Conservation (phyloP, 2,797 vertebrate genomes). For the Crocidura indochinensis region DNA sequence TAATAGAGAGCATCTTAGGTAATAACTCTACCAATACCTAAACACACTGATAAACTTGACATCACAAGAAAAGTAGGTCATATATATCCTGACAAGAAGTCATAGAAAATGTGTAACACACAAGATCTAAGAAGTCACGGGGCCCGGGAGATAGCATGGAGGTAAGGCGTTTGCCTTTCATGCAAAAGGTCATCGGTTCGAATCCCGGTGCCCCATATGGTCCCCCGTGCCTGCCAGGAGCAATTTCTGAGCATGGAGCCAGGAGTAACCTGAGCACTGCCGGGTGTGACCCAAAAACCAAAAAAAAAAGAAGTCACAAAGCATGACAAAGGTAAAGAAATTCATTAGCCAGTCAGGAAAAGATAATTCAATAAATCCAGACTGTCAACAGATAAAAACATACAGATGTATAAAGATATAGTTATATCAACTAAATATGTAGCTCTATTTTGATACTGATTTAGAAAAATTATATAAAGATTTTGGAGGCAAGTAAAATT, state of each 20-base stretch:
- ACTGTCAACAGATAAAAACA: background rate
- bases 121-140: background rate
- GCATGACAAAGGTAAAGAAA: background rate
- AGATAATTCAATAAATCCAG: background rate
- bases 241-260: no score
- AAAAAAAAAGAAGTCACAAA: background rate
- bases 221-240: no score
- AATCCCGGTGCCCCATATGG: no score
- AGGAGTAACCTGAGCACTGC: no score
- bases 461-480: constrained; percentile 22
- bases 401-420: background rate
- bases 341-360: constrained; percentile 17
- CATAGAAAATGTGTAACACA: background rate
- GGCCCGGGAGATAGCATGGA: no score
- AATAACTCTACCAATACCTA: no score
- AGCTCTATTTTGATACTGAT: constrained; percentile 32
- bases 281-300: no score
- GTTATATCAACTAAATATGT: constrained; percentile 13
- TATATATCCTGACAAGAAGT: background rate
- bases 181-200: no score
- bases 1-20: no score
- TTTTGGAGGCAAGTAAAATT: background rate
- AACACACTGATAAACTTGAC: background rate
- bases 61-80: background rate
- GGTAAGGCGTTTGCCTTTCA: no score